Base-by-base conservation (phyloP, 2,113 vertebrate species). In the Puntigrus tetrazona region DNA sequence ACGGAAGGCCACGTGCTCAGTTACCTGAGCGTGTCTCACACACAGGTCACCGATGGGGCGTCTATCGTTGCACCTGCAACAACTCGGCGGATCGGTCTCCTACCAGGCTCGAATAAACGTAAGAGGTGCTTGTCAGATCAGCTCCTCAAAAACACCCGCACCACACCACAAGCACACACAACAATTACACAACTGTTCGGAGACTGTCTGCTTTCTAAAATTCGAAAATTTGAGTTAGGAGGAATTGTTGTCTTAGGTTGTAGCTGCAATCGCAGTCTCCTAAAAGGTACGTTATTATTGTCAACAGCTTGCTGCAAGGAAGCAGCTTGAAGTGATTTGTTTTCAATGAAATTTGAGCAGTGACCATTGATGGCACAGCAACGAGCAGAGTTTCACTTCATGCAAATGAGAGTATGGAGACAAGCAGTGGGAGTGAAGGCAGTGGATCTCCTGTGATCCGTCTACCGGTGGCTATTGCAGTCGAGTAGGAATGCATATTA, bases 81-180 rank as follows among this genome's bases (percentile, higher is more conserved):
- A 99, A 99, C 93, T 99, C 98, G 67, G 98, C 98, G 98, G 98
- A 94, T 95, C 96, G 93, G 95, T 98, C 96, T 95, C 94, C 91
- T 99, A 99, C 97, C 98, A 99, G 98, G 97, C 98, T 97, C 98
- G 98, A 98, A 99, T 99, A 99, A 99, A 99, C 98, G 98, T 99
- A 99, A 99, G 98, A 99, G 98, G 98, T 99, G 98, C 98, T 99
- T 99, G 98, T 99, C 98, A 97, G 96, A 98, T 98, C 96, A 98
- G 95, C 97, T 99, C 96, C 96, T 99, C 97, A 95, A 97, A 93
- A 90, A 93, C 72, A 93, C 92, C 90, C 94, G 94, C 87, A 94
- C 92, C 47, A 47, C 3, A 47, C 13, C 9, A 14, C 43, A 14
- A 74, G 91, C 91, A 85, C 94, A 80, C 78, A 80, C 38, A 59